phyloP scores from a whole-genome alignment of 1,140 invertebrate species.

The Listronotus oregonensis region DNA sequence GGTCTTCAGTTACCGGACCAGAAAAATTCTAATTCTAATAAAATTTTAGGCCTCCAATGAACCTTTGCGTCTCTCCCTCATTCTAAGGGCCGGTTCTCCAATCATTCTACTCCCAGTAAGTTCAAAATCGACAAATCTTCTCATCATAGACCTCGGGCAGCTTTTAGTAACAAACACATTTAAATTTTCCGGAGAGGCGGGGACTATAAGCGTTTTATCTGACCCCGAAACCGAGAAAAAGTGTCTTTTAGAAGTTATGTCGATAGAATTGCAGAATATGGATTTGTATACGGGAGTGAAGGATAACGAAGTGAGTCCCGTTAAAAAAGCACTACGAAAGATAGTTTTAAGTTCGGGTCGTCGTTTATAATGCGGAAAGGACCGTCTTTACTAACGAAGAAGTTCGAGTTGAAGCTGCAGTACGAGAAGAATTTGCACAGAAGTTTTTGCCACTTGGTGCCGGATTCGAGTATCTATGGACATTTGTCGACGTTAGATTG shows the following conservation, averaged over 20 bases:
- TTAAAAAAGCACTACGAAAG: slow-evolving; percentile 32
- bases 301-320: slow-evolving; percentile 42
- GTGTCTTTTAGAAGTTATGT: slow-evolving; percentile 77
- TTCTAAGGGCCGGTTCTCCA: slow-evolving; percentile 78
- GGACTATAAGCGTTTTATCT: slow-evolving; percentile 61
- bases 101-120: slow-evolving; percentile 87
- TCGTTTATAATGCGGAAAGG: slow-evolving; percentile 63
- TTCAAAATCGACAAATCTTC: slow-evolving; percentile 75
- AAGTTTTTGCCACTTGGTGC: slow-evolving; percentile 60
- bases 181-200: slow-evolving; percentile 62
- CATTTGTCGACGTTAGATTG: slow-evolving; percentile 84
- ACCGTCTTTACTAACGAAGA: slow-evolving; percentile 74
- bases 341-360: slow-evolving; percentile 57
- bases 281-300: slow-evolving; percentile 75
- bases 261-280: slow-evolving; percentile 79
- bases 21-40: background rate
- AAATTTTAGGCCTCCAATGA: slow-evolving; percentile 37
- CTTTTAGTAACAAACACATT: slow-evolving; percentile 80
- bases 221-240: slow-evolving; percentile 41
- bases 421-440: slow-evolving; percentile 80
- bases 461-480: slow-evolving; percentile 86
- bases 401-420: slow-evolving; percentile 78
- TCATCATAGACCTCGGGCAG: slow-evolving; percentile 82
- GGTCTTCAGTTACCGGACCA: background rate
- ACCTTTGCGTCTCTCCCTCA: slow-evolving; percentile 61